These are phyloP conservation scores for Euzophera pinguis DNA, from an alignment of 2,888 invertebrate species.

Conservation along the genomic window DNA sequence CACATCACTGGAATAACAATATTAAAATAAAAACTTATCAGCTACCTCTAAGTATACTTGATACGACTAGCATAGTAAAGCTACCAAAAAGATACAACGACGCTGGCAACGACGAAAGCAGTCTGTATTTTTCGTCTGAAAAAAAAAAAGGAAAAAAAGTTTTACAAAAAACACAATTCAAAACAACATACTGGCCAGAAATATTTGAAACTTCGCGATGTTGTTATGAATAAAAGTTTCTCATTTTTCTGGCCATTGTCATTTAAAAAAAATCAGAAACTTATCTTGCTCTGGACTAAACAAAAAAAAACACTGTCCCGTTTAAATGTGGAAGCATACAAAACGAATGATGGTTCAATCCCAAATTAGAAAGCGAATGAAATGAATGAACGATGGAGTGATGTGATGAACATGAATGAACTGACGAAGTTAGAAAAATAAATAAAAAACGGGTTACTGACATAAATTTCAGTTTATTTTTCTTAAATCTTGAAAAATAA, in stretches of 20 bases:
- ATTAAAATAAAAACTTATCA: constrained; percentile 41
- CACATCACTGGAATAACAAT: neutral
- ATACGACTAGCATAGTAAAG: constrained; percentile 82
- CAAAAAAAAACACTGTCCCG: constrained; percentile 1
- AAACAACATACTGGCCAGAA: neutral
- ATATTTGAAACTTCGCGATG: constrained; percentile 2
- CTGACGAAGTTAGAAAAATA: neutral
- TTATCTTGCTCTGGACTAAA: constrained; percentile 10
- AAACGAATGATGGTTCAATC: neutral
- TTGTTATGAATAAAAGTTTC: constrained; percentile 2
- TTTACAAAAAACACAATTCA: neutral
- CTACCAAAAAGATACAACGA: constrained; percentile 86
- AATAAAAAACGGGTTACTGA: constrained; percentile 10
- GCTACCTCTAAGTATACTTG: constrained; percentile 57
- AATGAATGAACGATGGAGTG: neutral
- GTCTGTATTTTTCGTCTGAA: constrained; percentile 88
- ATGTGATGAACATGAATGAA: neutral
- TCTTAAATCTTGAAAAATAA: constrained; percentile 14
- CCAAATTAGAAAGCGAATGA: constrained; percentile 1
- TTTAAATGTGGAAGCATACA: neutral
- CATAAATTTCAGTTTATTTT: constrained; percentile 11
- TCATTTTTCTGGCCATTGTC: constrained; percentile 3
- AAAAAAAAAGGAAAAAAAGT: constrained; percentile 60
- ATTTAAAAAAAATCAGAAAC: constrained; percentile 1
- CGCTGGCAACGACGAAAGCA: constrained; percentile 89